phyloP scores from a whole-genome alignment of 2,888 invertebrate species.

The Hyppa rectilinea region DNA sequence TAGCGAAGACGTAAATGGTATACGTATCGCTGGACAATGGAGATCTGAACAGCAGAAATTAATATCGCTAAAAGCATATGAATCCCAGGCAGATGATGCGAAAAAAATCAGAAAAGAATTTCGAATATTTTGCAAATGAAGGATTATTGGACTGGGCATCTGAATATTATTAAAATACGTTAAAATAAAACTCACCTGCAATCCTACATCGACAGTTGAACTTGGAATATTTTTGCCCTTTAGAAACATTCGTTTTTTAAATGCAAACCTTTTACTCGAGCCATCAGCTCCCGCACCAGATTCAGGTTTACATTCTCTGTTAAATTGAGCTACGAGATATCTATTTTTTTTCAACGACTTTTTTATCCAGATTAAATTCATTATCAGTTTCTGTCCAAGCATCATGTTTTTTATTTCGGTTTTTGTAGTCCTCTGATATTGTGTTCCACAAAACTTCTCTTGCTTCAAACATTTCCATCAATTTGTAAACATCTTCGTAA shows the following conservation, averaged over 20 bases:
- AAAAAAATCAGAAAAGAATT: constrained; percentile 65
- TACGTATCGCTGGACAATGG: constrained; percentile 60
- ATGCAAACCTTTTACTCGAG: constrained; percentile 62
- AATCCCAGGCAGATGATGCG: constrained; percentile 61
- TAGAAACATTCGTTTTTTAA: constrained; percentile 60
- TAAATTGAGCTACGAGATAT: constrained; percentile 54
- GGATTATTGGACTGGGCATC: constrained; percentile 57
- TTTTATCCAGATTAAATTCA: constrained; percentile 44
- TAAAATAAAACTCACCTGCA: constrained; percentile 52
- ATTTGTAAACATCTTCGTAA: constrained; percentile 57
- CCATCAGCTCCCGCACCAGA: constrained; percentile 41
- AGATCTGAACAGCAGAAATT: constrained; percentile 62
- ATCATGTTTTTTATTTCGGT: constrained; percentile 66
- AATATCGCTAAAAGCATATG: constrained; percentile 60
- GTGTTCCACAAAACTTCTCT: constrained; percentile 65
- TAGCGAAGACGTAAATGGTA: constrained; percentile 55
- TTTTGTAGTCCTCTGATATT: constrained; percentile 62
- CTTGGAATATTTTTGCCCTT: constrained; percentile 59
- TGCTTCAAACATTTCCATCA: constrained; percentile 67
- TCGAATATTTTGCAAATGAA: constrained; percentile 63
- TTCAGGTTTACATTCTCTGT: constrained; percentile 48
- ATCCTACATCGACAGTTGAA: constrained; percentile 49
- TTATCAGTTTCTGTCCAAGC: constrained; percentile 61
- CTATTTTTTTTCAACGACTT: constrained; percentile 47
- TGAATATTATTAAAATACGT: constrained; percentile 58